Base-by-base conservation (phyloP, 2,888 invertebrate genomes). In the Mythimna impura region DNA sequence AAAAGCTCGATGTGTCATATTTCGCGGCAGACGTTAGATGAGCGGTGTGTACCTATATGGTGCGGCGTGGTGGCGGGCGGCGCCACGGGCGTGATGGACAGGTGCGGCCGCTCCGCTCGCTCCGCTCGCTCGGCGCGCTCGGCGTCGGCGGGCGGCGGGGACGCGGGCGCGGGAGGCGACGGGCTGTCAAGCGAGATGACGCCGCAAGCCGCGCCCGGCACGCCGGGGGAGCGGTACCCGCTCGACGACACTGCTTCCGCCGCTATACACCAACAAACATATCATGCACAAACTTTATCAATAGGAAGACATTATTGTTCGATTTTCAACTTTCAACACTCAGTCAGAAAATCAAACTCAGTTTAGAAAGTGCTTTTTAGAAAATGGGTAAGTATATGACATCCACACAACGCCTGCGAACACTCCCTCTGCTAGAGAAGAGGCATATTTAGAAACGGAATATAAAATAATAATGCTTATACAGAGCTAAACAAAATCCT, bases 181-280 rank as follows among this genome's bases (percentile, higher is more conserved):
- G 97, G 97, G 86, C 97, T 97, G 94, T 97, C 97, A 87, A 97
- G 93, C 55, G 97, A 97, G 89, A 97, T 97, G 47, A 97, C 96
- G 14, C 86, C 90, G 69, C 87, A 73, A 47, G 79, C 79, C n/a
- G 66, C 70, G 75, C 78, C 88, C 81, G 87, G 55, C 64, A 50
- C 90, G 67, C 93, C 93, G 63, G 97, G 97, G 81, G 97, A 97
- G 36, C 97, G 96, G 92, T 97, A 97, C 4, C 97, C 97, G 81
- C 97, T 97, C 78, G 97, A 97, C 9, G 97, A 96, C 20, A 97
- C 97, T 9, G 96, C 94, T 25, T 96, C 95, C 4, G 91, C 90
- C 43, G 90, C 91, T 91, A 80, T 2, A 50, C 1, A 47, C 36
- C 64, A 9, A n/a, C 17, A 3, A 8, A 50, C 1, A 22, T 20